phyloP scores from a whole-genome alignment of 1,140 invertebrate genomes.

The Polyergus mexicanus region DNA sequence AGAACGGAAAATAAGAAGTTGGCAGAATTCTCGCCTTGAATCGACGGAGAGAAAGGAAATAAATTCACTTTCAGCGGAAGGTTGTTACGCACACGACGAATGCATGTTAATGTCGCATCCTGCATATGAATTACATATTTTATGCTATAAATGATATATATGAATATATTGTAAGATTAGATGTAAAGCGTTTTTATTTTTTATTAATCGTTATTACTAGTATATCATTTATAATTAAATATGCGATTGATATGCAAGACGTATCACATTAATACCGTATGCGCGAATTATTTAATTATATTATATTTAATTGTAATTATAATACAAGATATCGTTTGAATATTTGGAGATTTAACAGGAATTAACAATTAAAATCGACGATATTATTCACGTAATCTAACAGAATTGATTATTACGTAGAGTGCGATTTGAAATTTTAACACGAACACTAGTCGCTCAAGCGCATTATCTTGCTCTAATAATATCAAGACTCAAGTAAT shows the following conservation, averaged over 20 bases:
- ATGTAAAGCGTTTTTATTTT: background rate
- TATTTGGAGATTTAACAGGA: no score
- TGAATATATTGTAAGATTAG: background rate
- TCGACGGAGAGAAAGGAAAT: background rate
- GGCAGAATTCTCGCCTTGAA: slow-evolving; percentile 18
- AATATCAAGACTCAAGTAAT: slow-evolving; percentile 1
- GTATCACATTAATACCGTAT: no score
- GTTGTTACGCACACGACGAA: background rate
- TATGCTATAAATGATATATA: background rate
- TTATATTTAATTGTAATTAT: no score
- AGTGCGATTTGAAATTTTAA: slow-evolving; percentile 18
- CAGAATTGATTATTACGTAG: background rate
- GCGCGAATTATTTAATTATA: no score
- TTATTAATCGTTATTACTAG: no score
- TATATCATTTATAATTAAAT: no score
- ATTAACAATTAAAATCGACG: no score
- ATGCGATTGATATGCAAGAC: no score
- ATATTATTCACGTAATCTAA: no score
- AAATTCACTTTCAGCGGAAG: background rate
- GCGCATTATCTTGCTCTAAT: slow-evolving; percentile 12
- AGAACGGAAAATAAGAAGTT: background rate
- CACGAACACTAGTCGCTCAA: background rate
- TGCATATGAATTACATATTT: background rate
- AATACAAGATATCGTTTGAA: no score
- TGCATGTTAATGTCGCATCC: background rate